A percentile compares a stretch with the other conserved stretches of the same genome.
Conservation (phyloP, 2,113 vertebrate species). For the Synodontis membranacea region DNA sequence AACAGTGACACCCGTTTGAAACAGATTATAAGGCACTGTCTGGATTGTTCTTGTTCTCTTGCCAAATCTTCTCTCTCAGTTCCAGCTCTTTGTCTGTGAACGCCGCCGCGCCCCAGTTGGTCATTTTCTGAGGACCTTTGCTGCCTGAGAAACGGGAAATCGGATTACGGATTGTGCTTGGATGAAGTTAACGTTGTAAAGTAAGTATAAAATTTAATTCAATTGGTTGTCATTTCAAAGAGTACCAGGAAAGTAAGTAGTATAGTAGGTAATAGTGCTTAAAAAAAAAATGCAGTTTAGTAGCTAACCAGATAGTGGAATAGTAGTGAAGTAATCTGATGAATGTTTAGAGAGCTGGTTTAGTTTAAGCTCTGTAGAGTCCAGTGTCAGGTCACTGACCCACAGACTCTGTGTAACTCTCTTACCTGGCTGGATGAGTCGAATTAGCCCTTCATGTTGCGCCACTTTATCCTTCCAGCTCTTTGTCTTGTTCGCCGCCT, state of each 20-base stretch:
- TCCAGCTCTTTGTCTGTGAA: conserved; percentile 87
- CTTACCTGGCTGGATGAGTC: conserved; percentile 91
- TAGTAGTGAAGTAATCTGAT: not conserved
- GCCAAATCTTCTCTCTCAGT: conserved; percentile 86
- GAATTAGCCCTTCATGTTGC: conserved; percentile 88
- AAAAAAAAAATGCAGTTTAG: not conserved
- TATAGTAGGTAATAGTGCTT: not conserved
- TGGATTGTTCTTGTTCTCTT: conserved; percentile 77
- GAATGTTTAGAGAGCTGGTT: not conserved
- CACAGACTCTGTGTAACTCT: not conserved
- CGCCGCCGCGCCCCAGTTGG: conserved; percentile 90
- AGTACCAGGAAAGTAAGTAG: not conserved
- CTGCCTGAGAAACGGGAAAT: conserved; percentile 70
- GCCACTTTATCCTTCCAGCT: conserved; percentile 96
- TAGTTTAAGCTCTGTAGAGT: not conserved
- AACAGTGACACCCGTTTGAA: not conserved
- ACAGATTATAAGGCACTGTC: conserved; percentile 54
- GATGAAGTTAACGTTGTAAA: not conserved
- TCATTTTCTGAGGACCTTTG: conserved; percentile 81
- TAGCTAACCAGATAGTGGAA: not conserved
- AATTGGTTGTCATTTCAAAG: not conserved
- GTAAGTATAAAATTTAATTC: not conserved
- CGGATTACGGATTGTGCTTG: not conserved
- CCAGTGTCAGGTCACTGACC: not conserved
- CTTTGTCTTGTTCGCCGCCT: conserved; percentile 84